Base-by-base conservation (phyloP, 2,113 vertebrate species). In the Tachysurus vachellii region DNA sequence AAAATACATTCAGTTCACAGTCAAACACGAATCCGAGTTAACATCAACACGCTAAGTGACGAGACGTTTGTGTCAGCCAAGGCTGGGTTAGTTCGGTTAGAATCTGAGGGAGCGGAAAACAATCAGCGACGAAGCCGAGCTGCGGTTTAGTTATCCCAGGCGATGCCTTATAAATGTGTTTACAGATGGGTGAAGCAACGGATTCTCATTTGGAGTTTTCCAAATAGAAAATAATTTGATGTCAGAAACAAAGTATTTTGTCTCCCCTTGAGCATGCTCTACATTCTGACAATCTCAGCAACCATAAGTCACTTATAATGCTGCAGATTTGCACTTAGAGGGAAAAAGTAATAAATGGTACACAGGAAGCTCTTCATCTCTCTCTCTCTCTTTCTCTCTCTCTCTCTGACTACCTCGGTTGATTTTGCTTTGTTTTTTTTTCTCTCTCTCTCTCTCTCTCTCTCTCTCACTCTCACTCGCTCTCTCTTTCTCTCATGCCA, bases 401-500 rank as follows among this genome's bases (percentile, higher is more conserved):
- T 75, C 68, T 70, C 47, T 50, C 8, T 50, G 47, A 7, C 8
- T 50, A 5, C 47, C 36, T 36, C 36, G 36, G 36, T 36, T 36
- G 36, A 50, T 50, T 50, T 50, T 9, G 5, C 47, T 5, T 50
- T 50, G 5, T 50, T 50, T 54, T 16, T 53, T 53, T 83, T n/a
- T n/a, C 42, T 83, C 50, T 9, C 73, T n/a, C n/a, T 68, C 84
- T 57, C 26, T 57, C 66, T 66, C 81, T 42, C 61, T 50, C 9
- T 64, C 50, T 86, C 26, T 47, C 57, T n/a, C 62, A 64, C 50
- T 44, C 23, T 77, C 28, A 70, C 61, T 82, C 26, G 79, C 89
- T 80, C 88, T 85, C 84, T 86, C 75, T 80, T 66, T 85, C 85
- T 79, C 73, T 80, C 88, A 80, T 75, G 90, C 93, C 91, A 93